Conservation (phyloP, 2,113 vertebrate species). For the Clupea harengus region DNA sequence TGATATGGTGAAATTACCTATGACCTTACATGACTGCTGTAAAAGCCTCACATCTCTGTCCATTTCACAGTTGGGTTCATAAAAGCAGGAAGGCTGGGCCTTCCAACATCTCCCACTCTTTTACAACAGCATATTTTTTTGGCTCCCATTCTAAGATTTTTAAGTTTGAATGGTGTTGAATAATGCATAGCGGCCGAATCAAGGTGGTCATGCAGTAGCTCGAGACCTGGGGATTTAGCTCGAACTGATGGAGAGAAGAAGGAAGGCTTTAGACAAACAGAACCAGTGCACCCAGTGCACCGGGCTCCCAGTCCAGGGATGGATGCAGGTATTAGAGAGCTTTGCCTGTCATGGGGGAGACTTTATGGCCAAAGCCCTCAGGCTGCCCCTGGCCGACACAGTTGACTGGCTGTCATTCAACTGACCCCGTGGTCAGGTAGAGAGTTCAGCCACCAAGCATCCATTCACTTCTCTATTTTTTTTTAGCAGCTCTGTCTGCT, state of each 20-base stretch:
- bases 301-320: background rate
- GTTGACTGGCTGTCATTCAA: conserved; percentile 17
- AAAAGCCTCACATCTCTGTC: conserved; percentile 5
- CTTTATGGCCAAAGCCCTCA: conserved; percentile 14
- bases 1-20: conserved; percentile 33
- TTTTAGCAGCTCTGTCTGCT: background rate
- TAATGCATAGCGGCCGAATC: conserved; percentile 27
- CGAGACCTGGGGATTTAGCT: conserved; percentile 29
- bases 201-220: conserved; percentile 29
- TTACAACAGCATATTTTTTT: background rate
- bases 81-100: background rate
- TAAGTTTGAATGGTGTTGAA: conserved; percentile 33
- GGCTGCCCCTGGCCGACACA: background rate
- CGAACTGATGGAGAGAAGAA: conserved; percentile 1
- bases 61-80: conserved; percentile 32
- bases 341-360: conserved; percentile 9
- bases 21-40: conserved; percentile 23
- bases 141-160: conserved; percentile 20
- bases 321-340: conserved; percentile 10
- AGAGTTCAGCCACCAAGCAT: background rate
- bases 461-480: background rate
- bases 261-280: conserved; percentile 17
- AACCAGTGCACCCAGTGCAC: conserved; percentile 5
- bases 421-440: background rate
- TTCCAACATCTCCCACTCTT: background rate